phyloP scores from a whole-genome alignment of 2,113 vertebrate species.

The Microcebus griseorufus region DNA sequence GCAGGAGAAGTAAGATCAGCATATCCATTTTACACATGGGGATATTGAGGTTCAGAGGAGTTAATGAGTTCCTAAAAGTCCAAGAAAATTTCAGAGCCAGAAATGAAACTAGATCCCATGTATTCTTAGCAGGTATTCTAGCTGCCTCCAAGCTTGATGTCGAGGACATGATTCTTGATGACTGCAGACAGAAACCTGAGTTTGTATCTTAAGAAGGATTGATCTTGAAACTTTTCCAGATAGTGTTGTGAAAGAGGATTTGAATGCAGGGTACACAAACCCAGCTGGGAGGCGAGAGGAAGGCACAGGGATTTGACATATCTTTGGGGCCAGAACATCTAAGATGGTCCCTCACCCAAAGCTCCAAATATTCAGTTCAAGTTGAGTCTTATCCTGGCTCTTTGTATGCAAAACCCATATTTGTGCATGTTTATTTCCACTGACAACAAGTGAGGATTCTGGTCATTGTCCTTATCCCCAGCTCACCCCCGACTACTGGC shows the following conservation, averaged over 20 bases:
- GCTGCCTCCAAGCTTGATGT: not conserved
- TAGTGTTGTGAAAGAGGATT: not conserved
- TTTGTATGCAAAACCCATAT: conserved; percentile 70
- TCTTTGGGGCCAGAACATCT: not conserved
- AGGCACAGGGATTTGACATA: not conserved
- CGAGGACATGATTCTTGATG: not conserved
- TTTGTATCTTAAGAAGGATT: conserved; percentile 12
- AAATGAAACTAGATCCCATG: not conserved
- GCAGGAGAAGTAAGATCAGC: not conserved
- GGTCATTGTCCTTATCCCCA: conserved; percentile 61
- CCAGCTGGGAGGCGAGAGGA: not conserved
- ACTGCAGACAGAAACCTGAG: not conserved
- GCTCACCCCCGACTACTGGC: not conserved
- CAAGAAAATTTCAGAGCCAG: not conserved
- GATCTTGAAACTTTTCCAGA: conserved; percentile 31
- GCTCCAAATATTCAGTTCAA: not conserved
- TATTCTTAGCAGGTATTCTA: not conserved
- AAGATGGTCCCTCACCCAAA: not conserved
- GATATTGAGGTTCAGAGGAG: not conserved
- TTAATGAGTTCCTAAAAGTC: not conserved
- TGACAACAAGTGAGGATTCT: conserved; percentile 74
- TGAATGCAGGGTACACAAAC: not conserved
- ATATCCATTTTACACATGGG: not conserved
- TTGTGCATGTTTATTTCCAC: conserved; percentile 78
- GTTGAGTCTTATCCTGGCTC: conserved; percentile 62